Percentiles rank a stretch among this genome's conserved stretches.
Conservation (phyloP, 2,888 invertebrate species). For the Hipparchia sbordonii region DNA sequence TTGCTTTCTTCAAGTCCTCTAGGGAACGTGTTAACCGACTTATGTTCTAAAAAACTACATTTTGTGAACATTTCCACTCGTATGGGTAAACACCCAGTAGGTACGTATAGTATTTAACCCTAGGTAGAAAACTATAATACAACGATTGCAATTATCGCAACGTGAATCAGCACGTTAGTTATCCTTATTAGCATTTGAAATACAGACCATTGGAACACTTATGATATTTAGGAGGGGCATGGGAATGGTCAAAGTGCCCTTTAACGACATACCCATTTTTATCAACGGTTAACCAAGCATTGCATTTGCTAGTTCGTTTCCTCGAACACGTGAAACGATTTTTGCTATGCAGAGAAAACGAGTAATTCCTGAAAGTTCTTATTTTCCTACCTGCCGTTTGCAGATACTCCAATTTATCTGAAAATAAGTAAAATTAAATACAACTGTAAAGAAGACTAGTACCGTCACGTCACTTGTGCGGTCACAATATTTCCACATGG, state of each 20-base stretch:
- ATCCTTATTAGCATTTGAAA: constrained; percentile 7
- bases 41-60: too few relatives aligned
- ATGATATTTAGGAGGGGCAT: constrained; percentile 37
- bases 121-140: background rate
- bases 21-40: too few relatives aligned
- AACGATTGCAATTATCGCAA: too few relatives aligned
- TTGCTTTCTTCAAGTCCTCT: too few relatives aligned
- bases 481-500: too few relatives aligned
- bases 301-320: background rate
- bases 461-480: too few relatives aligned
- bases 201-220: constrained; percentile 30
- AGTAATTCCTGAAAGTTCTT: constrained; percentile 34
- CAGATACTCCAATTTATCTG: constrained; percentile 15
- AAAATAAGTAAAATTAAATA: too few relatives aligned
- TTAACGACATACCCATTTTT: constrained; percentile 15
- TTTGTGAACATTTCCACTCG: too few relatives aligned
- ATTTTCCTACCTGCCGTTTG: constrained; percentile 12
- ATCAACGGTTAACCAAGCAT: background rate
- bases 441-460: too few relatives aligned
- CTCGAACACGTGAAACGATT: background rate
- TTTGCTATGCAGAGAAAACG: constrained; percentile 31
- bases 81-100: too few relatives aligned
- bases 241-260: constrained; percentile 39
- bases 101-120: too few relatives aligned
- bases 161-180: too few relatives aligned